phyloP scores from a whole-genome alignment of 23 tunicate species.

The Aplidium turbinatum region DNA sequence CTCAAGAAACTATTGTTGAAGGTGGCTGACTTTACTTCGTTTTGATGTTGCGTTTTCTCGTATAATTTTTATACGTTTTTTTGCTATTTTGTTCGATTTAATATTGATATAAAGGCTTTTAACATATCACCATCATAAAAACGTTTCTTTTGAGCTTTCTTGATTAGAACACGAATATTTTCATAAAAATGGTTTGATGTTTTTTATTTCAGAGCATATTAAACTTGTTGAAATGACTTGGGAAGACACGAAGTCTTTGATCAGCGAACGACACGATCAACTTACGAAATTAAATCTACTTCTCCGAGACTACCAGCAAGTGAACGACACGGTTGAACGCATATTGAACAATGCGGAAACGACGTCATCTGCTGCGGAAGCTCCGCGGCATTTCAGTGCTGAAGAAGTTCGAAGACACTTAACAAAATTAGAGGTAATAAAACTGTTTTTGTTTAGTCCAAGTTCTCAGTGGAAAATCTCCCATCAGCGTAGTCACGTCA shows the following conservation, averaged over 20 bases:
- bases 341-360: slow-evolving; percentile 56
- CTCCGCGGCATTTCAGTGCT: slow-evolving; percentile 64
- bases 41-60: not conserved
- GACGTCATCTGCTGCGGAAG: slow-evolving; percentile 60
- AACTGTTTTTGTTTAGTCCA: not conserved
- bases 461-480: too few relatives aligned
- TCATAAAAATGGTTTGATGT: too few relatives aligned
- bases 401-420: slow-evolving; percentile 83
- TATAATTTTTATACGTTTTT: slow-evolving; percentile 2
- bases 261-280: slow-evolving; percentile 49
- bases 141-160: too few relatives aligned
- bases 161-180: too few relatives aligned
- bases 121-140: too few relatives aligned
- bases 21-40: slow-evolving; percentile 36
- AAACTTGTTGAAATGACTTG: slow-evolving; percentile 76
- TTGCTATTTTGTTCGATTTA: not conserved
- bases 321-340: slow-evolving; percentile 34
- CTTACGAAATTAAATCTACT: slow-evolving; percentile 40
- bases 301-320: slow-evolving; percentile 54
- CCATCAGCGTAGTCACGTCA: too few relatives aligned
- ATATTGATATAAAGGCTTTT: too few relatives aligned
- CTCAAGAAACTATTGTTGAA: slow-evolving; percentile 55
- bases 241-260: slow-evolving; percentile 74
- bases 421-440: slow-evolving; percentile 59
- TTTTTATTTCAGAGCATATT: slow-evolving; percentile 60